A percentile compares a stretch with the other conserved stretches of the same genome.
These are phyloP conservation scores for Portevinia maculata DNA, from an alignment of 2,888 invertebrate genomes.

Conservation along the genomic window DNA sequence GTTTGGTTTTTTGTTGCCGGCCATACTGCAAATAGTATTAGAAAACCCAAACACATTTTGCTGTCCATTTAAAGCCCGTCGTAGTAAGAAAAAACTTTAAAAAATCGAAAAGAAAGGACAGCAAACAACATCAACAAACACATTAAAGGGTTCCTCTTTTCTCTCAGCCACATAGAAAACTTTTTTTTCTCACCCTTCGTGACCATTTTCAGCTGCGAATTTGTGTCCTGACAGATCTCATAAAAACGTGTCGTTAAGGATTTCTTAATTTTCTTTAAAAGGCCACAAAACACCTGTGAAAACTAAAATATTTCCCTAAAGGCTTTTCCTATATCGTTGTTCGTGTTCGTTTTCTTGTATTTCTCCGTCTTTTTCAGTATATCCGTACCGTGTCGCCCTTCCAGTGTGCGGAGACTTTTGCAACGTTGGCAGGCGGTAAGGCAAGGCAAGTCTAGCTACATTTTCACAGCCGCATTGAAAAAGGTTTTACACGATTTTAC, in stretches of 20 bases:
- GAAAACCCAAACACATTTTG: conserved; percentile 28
- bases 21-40: conserved; percentile 40
- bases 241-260: conserved; percentile 74
- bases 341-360: conserved; percentile 20
- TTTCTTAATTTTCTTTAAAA: conserved; percentile 75
- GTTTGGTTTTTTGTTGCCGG: neutral
- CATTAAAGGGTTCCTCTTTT: conserved; percentile 21
- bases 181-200: conserved; percentile 25
- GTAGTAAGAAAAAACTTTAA: conserved; percentile 1
- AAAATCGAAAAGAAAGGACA: conserved; percentile 20
- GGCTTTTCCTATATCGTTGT: conserved; percentile 63
- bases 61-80: conserved; percentile 36
- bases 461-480: conserved; percentile 2
- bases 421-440: conserved; percentile 45
- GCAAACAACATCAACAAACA: conserved; percentile 1
- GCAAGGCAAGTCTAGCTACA: conserved; percentile 41
- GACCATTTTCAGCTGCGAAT: conserved; percentile 45
- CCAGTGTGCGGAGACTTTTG: conserved; percentile 14
- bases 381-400: conserved; percentile 30
- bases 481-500: conserved; percentile 56
- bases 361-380: conserved; percentile 16
- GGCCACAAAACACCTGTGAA: conserved; percentile 75
- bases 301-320: conserved; percentile 72
- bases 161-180: conserved; percentile 34
- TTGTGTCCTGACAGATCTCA: conserved; percentile 64